phyloP scores from a whole-genome alignment of 1,140 invertebrate genomes.

The Campodea augens region DNA sequence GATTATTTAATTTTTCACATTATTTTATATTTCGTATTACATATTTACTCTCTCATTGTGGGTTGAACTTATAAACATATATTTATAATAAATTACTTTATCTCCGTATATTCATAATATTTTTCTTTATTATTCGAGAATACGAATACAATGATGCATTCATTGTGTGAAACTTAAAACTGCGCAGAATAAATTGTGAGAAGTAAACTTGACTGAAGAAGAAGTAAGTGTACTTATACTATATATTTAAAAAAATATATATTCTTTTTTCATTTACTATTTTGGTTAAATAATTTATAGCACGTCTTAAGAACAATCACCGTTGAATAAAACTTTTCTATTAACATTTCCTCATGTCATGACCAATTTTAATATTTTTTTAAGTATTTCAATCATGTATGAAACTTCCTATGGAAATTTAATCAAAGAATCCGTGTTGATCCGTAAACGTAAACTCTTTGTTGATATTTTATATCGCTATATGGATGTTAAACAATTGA shows the following conservation, averaged over 20 bases:
- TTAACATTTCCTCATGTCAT: no score
- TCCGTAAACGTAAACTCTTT: no score
- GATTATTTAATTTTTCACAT: not conserved
- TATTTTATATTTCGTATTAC: slow-evolving; percentile 7
- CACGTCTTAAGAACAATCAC: no score
- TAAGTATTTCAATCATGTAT: not conserved
- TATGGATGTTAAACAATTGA: no score
- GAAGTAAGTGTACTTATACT: not conserved
- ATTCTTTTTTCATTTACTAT: not conserved
- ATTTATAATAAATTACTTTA: not conserved
- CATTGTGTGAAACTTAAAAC: not conserved
- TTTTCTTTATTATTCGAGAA: slow-evolving; percentile 17
- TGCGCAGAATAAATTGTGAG: not conserved
- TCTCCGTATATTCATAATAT: slow-evolving; percentile 26
- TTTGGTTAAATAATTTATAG: not conserved
- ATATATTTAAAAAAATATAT: not conserved
- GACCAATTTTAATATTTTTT: no score
- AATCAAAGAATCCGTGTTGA: no score
- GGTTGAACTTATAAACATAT: not conserved
- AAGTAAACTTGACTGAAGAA: not conserved
- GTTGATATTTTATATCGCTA: no score
- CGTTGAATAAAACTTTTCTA: no score
- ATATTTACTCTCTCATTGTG: slow-evolving; percentile 11
- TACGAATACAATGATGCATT: not conserved
- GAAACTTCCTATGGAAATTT: not conserved